Conservation (phyloP, 2,888 invertebrate species). For the Netelia fuscicornis region DNA sequence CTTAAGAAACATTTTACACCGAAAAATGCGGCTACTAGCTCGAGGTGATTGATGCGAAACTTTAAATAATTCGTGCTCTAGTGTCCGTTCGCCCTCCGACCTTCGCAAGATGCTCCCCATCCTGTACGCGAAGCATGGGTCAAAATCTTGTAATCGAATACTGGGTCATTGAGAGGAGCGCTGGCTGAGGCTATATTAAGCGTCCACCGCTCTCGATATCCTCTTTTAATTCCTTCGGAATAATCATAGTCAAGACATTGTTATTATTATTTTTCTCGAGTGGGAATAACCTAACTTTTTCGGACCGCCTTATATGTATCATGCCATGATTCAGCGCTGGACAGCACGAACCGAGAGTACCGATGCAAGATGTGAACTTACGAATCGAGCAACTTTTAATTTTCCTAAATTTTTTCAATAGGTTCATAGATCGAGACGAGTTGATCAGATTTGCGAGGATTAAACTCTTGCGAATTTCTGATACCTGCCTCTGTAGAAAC, state of each 20-base stretch:
- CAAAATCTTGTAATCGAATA: constrained; percentile 62
- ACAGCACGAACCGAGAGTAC: constrained; percentile 13
- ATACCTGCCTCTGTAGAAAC: constrained; percentile 9
- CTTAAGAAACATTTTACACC: constrained; percentile 47
- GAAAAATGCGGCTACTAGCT: constrained; percentile 46
- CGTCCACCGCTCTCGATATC: constrained; percentile 39
- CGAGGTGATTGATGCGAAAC: constrained; percentile 60
- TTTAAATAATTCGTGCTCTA: constrained; percentile 50
- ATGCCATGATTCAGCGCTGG: constrained; percentile 45
- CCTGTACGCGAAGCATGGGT: constrained; percentile 66
- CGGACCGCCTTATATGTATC: constrained; percentile 39
- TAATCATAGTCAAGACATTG: constrained; percentile 15
- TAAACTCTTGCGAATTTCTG: background rate
- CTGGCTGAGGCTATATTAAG: constrained; percentile 18
- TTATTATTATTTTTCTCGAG: constrained; percentile 42
- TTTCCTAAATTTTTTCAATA: constrained; percentile 27
- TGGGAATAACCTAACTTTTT: constrained; percentile 21
- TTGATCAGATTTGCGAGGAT: too few species aligned
- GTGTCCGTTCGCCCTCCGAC: constrained; percentile 40
- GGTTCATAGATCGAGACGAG: background rate
- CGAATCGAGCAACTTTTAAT: constrained; percentile 34
- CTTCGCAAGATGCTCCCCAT: constrained; percentile 55
- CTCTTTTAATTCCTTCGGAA: constrained; percentile 26
- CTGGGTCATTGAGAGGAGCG: constrained; percentile 40
- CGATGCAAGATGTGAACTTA: constrained; percentile 30